Conservation (phyloP, 2,113 vertebrate genomes). For the Grantiella picta region DNA sequence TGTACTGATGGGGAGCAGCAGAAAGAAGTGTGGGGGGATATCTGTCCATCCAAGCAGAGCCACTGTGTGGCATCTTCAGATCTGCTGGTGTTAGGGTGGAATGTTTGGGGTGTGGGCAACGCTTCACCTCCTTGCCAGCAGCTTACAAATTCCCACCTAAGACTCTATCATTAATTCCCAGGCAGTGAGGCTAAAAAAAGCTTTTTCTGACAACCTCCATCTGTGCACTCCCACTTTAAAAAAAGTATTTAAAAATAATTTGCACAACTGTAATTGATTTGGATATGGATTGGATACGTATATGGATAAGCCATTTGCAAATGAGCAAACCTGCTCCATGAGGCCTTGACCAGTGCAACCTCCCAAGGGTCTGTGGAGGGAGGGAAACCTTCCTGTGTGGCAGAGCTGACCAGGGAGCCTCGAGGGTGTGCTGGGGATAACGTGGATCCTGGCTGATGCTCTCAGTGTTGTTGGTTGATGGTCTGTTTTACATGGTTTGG, state of each 20-base stretch:
- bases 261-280: not conserved
- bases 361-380: rapidly evolving
- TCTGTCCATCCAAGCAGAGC: not conserved
- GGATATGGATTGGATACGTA: not conserved
- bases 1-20: not conserved
- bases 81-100: not conserved
- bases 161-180: not conserved
- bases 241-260: not conserved
- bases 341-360: not conserved
- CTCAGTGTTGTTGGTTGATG: not conserved
- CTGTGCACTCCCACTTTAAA: not conserved
- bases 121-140: not conserved
- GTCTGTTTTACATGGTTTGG: not conserved
- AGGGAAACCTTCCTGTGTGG: not conserved
- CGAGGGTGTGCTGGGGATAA: not conserved
- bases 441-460: not conserved
- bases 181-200: not conserved
- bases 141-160: not conserved
- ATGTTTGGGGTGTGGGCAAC: not conserved
- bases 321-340: not conserved
- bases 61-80: not conserved
- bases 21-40: not conserved
- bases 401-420: not conserved
- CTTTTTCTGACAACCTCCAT: not conserved
- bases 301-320: not conserved